Base-by-base conservation (phyloP, 2,113 vertebrate genomes). In the Lophura nycthemera region DNA sequence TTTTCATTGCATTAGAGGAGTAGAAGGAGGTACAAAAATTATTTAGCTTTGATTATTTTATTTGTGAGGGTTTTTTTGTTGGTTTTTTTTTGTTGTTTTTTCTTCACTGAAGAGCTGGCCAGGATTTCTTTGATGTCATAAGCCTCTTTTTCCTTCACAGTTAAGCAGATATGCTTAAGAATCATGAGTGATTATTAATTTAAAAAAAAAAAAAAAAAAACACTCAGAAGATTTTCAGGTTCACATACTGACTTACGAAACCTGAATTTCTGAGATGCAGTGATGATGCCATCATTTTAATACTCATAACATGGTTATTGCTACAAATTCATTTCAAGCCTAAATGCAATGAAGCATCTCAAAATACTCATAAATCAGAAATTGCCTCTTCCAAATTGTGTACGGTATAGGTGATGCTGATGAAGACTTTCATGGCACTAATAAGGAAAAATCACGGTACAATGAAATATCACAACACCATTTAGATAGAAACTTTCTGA, bases 401-500 rank as follows among this genome's bases (percentile, higher is more conserved):
- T 17, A 8, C 13, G 4, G 13, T 1, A 0, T 4, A 59, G 40
- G 1, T 21, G 5, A 73, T 45, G 60, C 15, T 40, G 64, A 13
- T 38, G 11, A 80, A 57, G n/a, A 42, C 12, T 61, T 73, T 6
- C 2, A 32, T 21, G 4, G 38, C 25, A 63, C 5, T n/a, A 57
- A 38, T 57, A 30, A 90, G 25, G 7, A 64, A 89, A 74, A 83
- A n/a, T n/a, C 32, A 38, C 32, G 65, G 7, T 21, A 64, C 36
- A 21, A 29, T 17, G 29, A 61, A 69, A 70, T 36, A 50, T 2
- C 42, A 57, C 8, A 75, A 45, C 42, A 67, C 3, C 30, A 30
- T 34, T 86, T 16, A 29, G 43, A 22, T 8, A 76, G 48, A 3
- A 92, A 50, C 6, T 10, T 42, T 66, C 30, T 47, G 25, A 92